Percentiles rank a stretch among this genome's conserved stretches.
Evolutionary conservation across 2,113 vertebrate species (phyloP).

Genomic region (Vulpes ferrilata): DNA sequence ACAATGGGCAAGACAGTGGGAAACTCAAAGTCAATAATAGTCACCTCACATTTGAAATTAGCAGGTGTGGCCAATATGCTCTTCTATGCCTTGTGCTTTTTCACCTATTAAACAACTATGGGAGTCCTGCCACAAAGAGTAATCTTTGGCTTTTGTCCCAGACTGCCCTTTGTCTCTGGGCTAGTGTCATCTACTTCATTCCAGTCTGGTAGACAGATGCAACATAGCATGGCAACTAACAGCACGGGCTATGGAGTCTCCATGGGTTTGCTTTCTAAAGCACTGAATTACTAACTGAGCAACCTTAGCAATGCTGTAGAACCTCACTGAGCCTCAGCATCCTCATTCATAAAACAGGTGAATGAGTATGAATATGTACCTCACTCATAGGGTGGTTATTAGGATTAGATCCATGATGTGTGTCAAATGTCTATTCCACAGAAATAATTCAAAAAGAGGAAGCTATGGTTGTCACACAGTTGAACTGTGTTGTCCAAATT

Average conservation of each 20-base stretch:
- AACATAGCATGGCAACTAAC: neutral
- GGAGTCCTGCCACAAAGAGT: neutral
- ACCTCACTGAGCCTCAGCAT: neutral
- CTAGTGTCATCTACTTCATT: slow-evolving; percentile 17
- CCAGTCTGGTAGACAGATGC: neutral
- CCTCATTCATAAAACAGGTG: neutral
- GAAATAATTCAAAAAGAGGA: neutral
- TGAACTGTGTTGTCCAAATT: neutral
- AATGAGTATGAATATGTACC: neutral
- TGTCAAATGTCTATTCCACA: neutral
- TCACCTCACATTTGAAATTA: slow-evolving; percentile 44
- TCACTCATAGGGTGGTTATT: neutral
- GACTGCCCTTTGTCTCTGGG: neutral
- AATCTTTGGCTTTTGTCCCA: slow-evolving; percentile 18
- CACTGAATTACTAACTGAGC: neutral
- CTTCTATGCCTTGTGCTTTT: slow-evolving; percentile 7
- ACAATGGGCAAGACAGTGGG: neutral
- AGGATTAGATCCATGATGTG: neutral
- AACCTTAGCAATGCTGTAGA: neutral
- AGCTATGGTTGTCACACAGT: neutral
- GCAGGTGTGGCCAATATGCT: neutral
- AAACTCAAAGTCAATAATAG: slow-evolving; percentile 1
- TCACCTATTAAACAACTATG: neutral
- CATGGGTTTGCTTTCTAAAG: neutral
- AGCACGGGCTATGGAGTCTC: neutral